phyloP scores from a whole-genome alignment of 2,797 vertebrate genomes.

The Gobionotothen gibberifrons region DNA sequence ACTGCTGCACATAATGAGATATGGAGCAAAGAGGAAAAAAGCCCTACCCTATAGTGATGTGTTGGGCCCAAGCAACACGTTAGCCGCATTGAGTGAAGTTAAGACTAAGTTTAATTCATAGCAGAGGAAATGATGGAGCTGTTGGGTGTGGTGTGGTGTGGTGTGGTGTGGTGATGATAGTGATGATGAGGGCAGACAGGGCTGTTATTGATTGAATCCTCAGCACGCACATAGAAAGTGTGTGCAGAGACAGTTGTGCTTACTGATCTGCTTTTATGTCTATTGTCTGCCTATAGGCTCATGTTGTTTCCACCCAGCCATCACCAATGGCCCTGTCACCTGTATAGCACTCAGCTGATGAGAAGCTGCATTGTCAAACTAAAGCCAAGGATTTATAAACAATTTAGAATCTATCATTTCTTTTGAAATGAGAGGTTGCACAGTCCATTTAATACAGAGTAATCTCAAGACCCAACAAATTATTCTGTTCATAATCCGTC shows the following conservation, averaged over 20 bases:
- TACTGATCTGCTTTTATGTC: slow-evolving; percentile 10
- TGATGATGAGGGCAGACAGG: slow-evolving; percentile 30
- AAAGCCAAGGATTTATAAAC: background rate
- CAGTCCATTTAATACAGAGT: background rate
- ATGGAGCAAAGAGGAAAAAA: background rate
- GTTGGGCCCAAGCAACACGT: slow-evolving; percentile 12
- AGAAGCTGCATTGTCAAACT: background rate
- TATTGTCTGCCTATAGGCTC: slow-evolving; percentile 1
- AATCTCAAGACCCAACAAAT: background rate
- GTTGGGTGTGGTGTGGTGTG: slow-evolving; percentile 72
- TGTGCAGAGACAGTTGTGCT: slow-evolving; percentile 2
- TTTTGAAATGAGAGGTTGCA: too few species aligned
- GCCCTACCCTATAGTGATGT: background rate
- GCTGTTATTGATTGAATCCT: slow-evolving; percentile 40
- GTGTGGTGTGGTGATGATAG: slow-evolving; percentile 58
- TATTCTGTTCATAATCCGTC: background rate
- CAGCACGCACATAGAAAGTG: slow-evolving; percentile 9
- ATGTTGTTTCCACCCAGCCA: slow-evolving; percentile 16
- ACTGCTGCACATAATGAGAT: background rate
- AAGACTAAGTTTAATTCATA: slow-evolving; percentile 57
- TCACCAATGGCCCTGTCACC: background rate
- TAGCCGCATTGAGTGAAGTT: slow-evolving; percentile 59
- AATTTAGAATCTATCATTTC: too few species aligned
- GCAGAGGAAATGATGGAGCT: slow-evolving; percentile 37
- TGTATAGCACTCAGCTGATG: background rate